These are phyloP conservation scores for Pseudorhombus dupliciocellatus DNA, from an alignment of 2,113 vertebrate species.

Conservation along the genomic window DNA sequence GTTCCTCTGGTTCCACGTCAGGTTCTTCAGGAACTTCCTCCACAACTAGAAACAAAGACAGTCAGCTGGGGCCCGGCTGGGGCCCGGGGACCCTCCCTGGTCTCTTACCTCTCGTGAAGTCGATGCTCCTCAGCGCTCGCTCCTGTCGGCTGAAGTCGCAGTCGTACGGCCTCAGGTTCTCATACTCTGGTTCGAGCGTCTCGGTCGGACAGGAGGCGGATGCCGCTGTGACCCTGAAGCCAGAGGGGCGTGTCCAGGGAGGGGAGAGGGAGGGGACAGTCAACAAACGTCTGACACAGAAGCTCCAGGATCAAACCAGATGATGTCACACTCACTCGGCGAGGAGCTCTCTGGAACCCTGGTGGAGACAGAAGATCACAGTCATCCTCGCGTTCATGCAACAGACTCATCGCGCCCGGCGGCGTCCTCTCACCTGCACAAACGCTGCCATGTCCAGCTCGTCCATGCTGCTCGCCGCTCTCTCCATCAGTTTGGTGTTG, in stretches of 20 bases:
- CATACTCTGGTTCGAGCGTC: conserved; percentile 63
- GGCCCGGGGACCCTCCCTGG: no score
- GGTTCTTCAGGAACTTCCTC: background rate
- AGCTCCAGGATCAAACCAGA: no score
- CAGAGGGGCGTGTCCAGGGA: background rate
- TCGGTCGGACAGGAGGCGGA: conserved; percentile 56
- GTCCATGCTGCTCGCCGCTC: conserved; percentile 73
- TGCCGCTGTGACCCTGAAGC: conserved; percentile 71
- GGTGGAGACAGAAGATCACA: conserved; percentile 8
- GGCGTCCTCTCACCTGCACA: conserved; percentile 80
- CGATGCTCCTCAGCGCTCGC: conserved; percentile 72
- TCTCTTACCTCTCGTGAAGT: conserved; percentile 76
- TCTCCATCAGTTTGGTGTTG: conserved; percentile 79
- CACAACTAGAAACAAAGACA: background rate
- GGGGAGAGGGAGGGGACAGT: background rate
- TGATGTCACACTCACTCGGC: conserved; percentile 76
- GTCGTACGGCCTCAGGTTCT: conserved; percentile 76
- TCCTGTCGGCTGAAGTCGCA: conserved; percentile 80
- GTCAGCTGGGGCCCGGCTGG: no score
- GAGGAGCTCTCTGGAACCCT: conserved; percentile 80
- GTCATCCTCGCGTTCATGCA: no score
- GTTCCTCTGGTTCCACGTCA: conserved; percentile 44
- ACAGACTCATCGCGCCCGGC: no score
- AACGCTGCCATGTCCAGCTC: conserved; percentile 81
- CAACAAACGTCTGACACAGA: background rate